Base-by-base conservation (phyloP, 2,113 vertebrate genomes). In the Accipiter virgatus region DNA sequence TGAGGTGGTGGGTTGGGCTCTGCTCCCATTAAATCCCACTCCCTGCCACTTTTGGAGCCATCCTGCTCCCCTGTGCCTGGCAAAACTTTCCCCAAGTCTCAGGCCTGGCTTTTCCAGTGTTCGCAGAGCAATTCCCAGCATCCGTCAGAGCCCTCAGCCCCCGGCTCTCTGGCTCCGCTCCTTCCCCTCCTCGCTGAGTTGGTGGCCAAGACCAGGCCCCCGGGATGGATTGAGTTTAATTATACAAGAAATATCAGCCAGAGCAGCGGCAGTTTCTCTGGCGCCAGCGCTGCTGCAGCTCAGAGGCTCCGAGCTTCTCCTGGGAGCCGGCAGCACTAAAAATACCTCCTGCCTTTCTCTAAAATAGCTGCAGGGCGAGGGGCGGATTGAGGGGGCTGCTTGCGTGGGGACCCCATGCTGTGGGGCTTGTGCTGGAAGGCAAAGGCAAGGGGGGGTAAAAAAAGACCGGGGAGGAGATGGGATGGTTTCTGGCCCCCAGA, bases 241-340 rank as follows among this genome's bases (percentile, higher is more conserved):
- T 96, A 97, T 92, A 97, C 81, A 92, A 95, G 95, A 95, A 97
- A 91, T 95, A 93, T 93, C 96, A 96, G 95, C 93, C 95, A 95
- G 88, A 96, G 95, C 93, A 87, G 94, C 66, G 50, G 93, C 97
- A 96, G 96, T 95, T 96, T 95, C 89, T 94, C 96, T 96, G 97
- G 97, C 97, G 95, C 94, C 97, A 93, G 96, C 12, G 3, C 94
- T 95, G 94, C 86, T 95, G 95, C 1, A 25, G 95, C 95, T 89
- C 93, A 53, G 89, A 95, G 94, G 86, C 94, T 92, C 96, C 42
- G 87, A 86, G 95, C 61, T 94, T 93, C 96, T 93, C 97, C 67
- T 0, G 48, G 96, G 96, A 94, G 93, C 90, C 32, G 18, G 70
- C 93, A 91, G 94, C 89, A 82, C 94, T 97, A 97, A 97, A 97